Base-by-base conservation (phyloP, 2,888 invertebrate species). In the Trichogramma dendrolimi region DNA sequence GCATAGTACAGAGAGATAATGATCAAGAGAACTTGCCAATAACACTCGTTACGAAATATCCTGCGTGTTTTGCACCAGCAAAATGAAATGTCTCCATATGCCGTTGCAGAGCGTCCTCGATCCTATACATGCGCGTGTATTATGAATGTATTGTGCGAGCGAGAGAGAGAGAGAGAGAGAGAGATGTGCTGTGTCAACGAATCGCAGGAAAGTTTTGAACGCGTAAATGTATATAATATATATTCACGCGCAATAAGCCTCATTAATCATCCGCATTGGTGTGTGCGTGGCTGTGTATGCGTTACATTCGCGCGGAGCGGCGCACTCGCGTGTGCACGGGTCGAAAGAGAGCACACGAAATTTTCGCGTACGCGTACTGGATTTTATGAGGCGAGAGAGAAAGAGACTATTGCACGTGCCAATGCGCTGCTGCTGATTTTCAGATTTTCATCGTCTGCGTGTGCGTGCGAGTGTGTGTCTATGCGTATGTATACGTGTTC, bases 21-120 rank as follows among this genome's bases (percentile, higher is more conserved):
- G 63, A 66, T 61, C 57, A 56, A 6, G 43, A 10, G 8, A 46
- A 44, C 6, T 59, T 63, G 65, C 59, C 65, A 63, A 66, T 63
- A 61, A 27, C 65, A 66, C 56, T 58, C 56, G 65, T 11, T 14
- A 11, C 41, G 7, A 46, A 46, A 10, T 46, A 46, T 27, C 27
- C 27, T 27, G 27, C 27, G 27, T 27, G 27, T 27, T 27, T 27
- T 27, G 27, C 27, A 27, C 27, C 27, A 27, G 27, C 27, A 27
- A 27, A 27, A 27, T 27, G 27, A 27, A 27, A 27, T 27, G 27
- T 27, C 27, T 27, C 27, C 27, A 27, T 27, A 27, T 27, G 27
- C 27, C 27, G 27, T 27, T 27, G 27, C 27, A 27, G 27, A 27
- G 27, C 27, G 27, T 27, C 27, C 27, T 27, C 27, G 27, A 27